Evolutionary conservation across 2,797 vertebrate genomes (phyloP), one percentile per base, ranked within the genome.

Genomic region (Sebastes kiyomatsui): DNA sequence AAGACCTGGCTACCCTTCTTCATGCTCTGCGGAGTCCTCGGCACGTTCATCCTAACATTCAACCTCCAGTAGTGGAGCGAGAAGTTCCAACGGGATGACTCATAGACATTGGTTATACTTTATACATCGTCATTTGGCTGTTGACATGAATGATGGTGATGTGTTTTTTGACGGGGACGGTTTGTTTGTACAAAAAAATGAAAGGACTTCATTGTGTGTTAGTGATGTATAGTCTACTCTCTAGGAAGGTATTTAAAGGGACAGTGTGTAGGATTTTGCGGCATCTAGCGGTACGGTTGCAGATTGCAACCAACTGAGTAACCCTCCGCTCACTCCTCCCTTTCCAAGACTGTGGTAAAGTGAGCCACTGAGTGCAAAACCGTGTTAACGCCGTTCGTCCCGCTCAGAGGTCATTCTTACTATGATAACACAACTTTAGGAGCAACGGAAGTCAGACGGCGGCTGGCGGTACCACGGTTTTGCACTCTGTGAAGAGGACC

Each of bases 1-100:
- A 99, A 98, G 94, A 99, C 98, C 81, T 99, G 98, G 98, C 95
- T 99, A 54, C 98, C 98, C 62, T 99, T 98, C 83, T 20, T 97
- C 33, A 96, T 99, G 85, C 90, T 99, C 73, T 88, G 95, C 80
- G 97, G 97, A 42, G 87, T 97, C 84, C 92, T 98, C 13, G 67
- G 96, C 77, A 98, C 96, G 0, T 75, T 98, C 82, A 90, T 96
- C 82, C 95, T 99, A 3, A 97, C 97, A 0, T 94, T 99, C 46
- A 96, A 97, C 82, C 89, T 99, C 62, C 96, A 96, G 88, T 98
- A 96, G 97, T 82, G 49, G 25, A 42, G 25, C 9, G 8, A 38
- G 79, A 54, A 10, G 68, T 9, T 9, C 18, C 33, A 66, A 7
- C 18, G 4, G 42, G 55, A 65, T 7, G 28, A 80, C 61, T 76